These are phyloP conservation scores for Ypsolopha sequella DNA, from an alignment of 2,888 invertebrate species.

Conservation along the genomic window DNA sequence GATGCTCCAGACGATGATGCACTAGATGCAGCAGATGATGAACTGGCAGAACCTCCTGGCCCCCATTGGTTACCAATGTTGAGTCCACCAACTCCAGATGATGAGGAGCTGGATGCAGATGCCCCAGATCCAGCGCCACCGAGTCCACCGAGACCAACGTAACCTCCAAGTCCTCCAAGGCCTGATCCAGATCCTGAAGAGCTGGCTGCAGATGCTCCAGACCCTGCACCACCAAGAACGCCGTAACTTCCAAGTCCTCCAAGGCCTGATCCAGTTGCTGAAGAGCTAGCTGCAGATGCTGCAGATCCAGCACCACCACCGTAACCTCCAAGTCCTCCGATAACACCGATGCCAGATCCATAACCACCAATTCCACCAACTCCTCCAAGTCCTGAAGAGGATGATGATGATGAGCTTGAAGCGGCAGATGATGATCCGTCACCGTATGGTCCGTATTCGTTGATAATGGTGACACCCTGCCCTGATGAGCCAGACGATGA, in stretches of 20 bases:
- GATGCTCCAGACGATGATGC: neutral
- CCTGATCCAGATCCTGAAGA: constrained; percentile 3
- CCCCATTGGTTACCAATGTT: too few species aligned
- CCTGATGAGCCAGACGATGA: constrained; percentile 3
- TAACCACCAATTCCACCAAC: neutral
- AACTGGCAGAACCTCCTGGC: too few species aligned
- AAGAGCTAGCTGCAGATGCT: constrained; percentile 7
- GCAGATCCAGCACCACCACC: neutral
- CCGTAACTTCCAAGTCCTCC: constrained; percentile 7
- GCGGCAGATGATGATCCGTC: too few species aligned
- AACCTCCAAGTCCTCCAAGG: neutral
- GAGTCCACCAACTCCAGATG: constrained; percentile 5
- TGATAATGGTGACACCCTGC: neutral
- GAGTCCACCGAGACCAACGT: neutral
- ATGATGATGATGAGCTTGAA: too few species aligned
- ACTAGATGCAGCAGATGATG: neutral
- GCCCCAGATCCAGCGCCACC: constrained; percentile 2
- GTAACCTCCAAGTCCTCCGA: neutral
- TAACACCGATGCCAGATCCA: neutral
- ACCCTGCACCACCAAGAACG: neutral
- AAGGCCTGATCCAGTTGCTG: constrained; percentile 11
- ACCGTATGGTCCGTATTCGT: too few species aligned
- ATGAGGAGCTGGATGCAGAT: constrained; percentile 6
- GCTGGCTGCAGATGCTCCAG: constrained; percentile 7
- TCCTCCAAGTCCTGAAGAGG: neutral